Base-by-base conservation (phyloP, 2,888 invertebrate genomes). In the Branchinecta sandiegonensis region DNA sequence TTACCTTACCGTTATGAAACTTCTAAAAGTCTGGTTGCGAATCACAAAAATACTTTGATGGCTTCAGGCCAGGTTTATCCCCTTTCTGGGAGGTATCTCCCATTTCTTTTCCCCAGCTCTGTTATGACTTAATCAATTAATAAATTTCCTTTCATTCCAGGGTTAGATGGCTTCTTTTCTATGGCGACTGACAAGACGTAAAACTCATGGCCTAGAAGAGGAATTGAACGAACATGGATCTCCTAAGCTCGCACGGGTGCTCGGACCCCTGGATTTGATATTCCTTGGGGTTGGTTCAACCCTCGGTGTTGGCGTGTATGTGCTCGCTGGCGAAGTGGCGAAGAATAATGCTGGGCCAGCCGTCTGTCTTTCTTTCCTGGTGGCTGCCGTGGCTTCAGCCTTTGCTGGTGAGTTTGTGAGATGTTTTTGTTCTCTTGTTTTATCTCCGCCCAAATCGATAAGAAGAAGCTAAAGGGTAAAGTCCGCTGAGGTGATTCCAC, bases 231-330 rank as follows among this genome's bases (percentile, higher is more conserved):
- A 46, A 14, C 63, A 63, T 14, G 69, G 69, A 1, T n/a, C 37
- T 11, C 17, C 78, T 8, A 76, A 81, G 73, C 75, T 89, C 48
- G 85, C 86, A 11, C 82, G 94, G 69, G 90, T 90, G 68, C 81
- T 95, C 64, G 86, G 85, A 3, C 82, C 93, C 0, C 74, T 90
- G 47, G 95, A 95, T 79, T 81, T 95, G 67, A 92, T 92, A 0
- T 88, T 90, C 0, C 80, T 95, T 46, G 95, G 88, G 1, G 87
- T 92, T 48, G 92, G 92, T 70, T 86, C 89, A 71, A 92, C 92
- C 0, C 84, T 96, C 13, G 96, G 96, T 0, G 83, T 95, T 47
- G 96, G 96, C 0, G 94, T 95, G 13, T 96, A 96, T 77, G 94
- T 96, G 66, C 80, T 96, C 71, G 94, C 92, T 8, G 94, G 94